Percentiles rank a stretch among this genome's conserved stretches.
Conservation (phyloP, 2,888 invertebrate genomes). For the Argyresthia albistria region DNA sequence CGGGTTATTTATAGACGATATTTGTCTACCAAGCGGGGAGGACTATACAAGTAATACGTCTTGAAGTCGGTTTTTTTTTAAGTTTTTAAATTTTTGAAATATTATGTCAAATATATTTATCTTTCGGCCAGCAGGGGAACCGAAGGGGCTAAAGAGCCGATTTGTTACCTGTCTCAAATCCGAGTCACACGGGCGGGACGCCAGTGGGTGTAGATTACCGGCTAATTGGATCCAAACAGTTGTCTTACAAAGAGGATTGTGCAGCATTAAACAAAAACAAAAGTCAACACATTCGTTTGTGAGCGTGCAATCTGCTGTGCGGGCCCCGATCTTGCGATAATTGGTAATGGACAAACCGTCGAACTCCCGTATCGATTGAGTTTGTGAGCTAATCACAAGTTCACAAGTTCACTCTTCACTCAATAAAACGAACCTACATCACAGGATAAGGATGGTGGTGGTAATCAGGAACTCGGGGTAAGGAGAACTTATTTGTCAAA, state of each 20-base stretch:
- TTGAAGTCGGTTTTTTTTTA: too few relatives aligned
- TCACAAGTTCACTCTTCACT: not conserved
- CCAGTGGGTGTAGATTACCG: constrained; percentile 36
- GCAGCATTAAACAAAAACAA: constrained; percentile 5
- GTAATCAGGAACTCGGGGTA: not conserved
- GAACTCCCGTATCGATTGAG: not conserved
- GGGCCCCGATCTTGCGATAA: not conserved
- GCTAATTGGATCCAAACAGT: constrained; percentile 27
- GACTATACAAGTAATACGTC: too few relatives aligned
- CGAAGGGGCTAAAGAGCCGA: too few relatives aligned
- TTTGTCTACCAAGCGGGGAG: too few relatives aligned
- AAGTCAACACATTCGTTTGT: not conserved
- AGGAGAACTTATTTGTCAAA: not conserved
- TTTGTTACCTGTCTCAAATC: too few relatives aligned
- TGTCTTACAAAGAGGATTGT: constrained; percentile 24
- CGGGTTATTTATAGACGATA: too few relatives aligned
- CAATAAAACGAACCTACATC: too few relatives aligned
- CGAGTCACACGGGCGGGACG: constrained; percentile 16
- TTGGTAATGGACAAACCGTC: not conserved
- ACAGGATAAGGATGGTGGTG: not conserved
- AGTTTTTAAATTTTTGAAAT: too few relatives aligned
- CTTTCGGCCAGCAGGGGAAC: too few relatives aligned
- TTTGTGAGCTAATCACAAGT: not conserved
- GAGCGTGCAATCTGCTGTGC: not conserved
- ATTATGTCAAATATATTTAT: too few relatives aligned